Base-by-base conservation (phyloP, 2,888 invertebrate species). In the Trilocha varians region DNA sequence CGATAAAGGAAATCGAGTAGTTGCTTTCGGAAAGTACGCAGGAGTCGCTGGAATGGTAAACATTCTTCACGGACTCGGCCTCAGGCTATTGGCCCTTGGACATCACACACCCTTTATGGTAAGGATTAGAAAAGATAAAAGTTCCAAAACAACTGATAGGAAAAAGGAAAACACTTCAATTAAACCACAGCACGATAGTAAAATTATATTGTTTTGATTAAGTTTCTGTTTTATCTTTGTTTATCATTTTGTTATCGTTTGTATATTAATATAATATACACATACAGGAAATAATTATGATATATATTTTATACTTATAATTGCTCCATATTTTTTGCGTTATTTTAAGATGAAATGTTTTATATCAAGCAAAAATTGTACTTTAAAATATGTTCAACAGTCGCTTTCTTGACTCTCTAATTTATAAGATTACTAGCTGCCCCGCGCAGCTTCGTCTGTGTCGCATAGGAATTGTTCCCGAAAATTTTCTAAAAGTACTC, bases 31-130 rank as follows among this genome's bases (percentile, higher is more conserved):
- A 0, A 98, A 98, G 75, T 99, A 98, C 86, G 99, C 99, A 0
- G 93, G 99, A 0, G 96, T 99, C 1, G 98, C 99, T 16, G 99
- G 99, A 11, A 98, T 98, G 93, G 94, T 99, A 41, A 98, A 99
- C 73, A 99, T 99, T 57, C 87, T 99, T 13, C 99, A 99, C 65
- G 99, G 99, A 0, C 85, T 99, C 36, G 99, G 99, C 0, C 87
- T 99, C 32, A 87, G 99, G 38, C 87, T 98, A 2, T 83, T 99
- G 41, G 99, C 99, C 0, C 84, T 99, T 16, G 99, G 99, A 0
- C 99, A 99, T 73, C 99, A 99, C 67, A 99, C 99, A 0, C 99
- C 99, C 0, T 99, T 99, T 66, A 98, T 99, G 98, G 94, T 94
- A 80, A 70, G 47, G 42, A 16, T 32, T 25, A 13, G 5, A 9